A percentile compares a stretch with the other conserved stretches of the same genome.
phyloP scores from a whole-genome alignment of 2,797 vertebrate genomes.

The Macropus fuliginosus region DNA sequence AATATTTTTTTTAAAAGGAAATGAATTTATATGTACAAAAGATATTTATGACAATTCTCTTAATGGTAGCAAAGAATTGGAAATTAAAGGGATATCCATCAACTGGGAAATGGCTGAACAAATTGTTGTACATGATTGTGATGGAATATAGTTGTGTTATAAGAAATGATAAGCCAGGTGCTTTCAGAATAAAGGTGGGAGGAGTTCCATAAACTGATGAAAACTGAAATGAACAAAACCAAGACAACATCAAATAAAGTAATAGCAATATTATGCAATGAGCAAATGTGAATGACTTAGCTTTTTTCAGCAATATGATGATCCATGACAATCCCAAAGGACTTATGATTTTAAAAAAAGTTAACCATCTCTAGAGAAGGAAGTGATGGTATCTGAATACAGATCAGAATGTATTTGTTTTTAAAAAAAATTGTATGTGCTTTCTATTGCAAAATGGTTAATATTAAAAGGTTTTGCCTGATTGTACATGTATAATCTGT shows the following conservation, averaged over 20 bases:
- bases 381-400: neutral
- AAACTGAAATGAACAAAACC: neutral
- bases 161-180: neutral
- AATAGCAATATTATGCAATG: neutral
- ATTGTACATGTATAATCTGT: neutral
- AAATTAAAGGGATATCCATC: neutral
- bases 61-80: neutral
- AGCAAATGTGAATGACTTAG: neutral
- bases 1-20: neutral
- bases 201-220: neutral
- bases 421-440: neutral
- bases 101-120: neutral
- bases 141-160: neutral
- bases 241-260: neutral
- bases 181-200: neutral
- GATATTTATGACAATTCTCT: neutral
- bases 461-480: neutral
- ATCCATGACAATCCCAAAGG: neutral
- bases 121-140: neutral
- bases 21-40: neutral
- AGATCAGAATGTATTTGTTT: neutral
- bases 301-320: neutral
- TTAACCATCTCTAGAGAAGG: neutral
- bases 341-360: neutral
- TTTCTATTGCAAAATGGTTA: neutral